These are phyloP conservation scores for Falcunculus frontatus DNA, from an alignment of 2,113 vertebrate species.

Conservation along the genomic window DNA sequence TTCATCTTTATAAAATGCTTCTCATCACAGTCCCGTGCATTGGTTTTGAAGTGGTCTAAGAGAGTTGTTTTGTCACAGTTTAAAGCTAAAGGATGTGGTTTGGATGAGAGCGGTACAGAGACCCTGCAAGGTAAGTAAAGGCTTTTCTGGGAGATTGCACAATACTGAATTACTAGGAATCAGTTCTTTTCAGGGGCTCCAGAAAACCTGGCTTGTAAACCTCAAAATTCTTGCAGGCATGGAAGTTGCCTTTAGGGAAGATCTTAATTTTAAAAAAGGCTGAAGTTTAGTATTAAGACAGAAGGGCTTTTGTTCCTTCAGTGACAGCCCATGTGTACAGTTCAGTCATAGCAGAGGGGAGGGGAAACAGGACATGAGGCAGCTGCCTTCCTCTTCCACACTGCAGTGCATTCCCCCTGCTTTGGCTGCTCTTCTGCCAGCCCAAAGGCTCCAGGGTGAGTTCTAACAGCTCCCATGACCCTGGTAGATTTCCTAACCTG, in stretches of 20 bases:
- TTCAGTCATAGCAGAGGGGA: neutral
- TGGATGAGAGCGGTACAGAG: neutral
- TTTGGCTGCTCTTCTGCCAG: neutral
- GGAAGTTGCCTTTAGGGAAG: neutral
- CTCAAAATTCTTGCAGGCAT: accelerated
- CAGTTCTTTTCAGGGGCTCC: neutral
- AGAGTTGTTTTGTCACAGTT: neutral
- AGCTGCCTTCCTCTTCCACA: neutral
- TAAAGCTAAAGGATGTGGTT: neutral
- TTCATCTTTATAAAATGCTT: neutral
- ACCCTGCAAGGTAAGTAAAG: neutral
- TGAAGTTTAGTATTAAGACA: neutral
- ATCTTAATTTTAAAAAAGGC: neutral
- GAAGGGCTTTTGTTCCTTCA: neutral
- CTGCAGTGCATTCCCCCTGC: neutral
- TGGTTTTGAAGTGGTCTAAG: neutral
- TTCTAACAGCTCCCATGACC: neutral
- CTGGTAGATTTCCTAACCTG: neutral
- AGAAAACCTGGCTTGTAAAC: neutral
- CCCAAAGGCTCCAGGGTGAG: neutral
- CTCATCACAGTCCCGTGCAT: accelerated
- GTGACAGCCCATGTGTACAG: neutral
- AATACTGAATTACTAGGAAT: neutral
- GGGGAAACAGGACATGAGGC: accelerated
- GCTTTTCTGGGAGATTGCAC: neutral